phyloP scores from a whole-genome alignment of 2,113 vertebrate species.

The Fregetta grallaria region DNA sequence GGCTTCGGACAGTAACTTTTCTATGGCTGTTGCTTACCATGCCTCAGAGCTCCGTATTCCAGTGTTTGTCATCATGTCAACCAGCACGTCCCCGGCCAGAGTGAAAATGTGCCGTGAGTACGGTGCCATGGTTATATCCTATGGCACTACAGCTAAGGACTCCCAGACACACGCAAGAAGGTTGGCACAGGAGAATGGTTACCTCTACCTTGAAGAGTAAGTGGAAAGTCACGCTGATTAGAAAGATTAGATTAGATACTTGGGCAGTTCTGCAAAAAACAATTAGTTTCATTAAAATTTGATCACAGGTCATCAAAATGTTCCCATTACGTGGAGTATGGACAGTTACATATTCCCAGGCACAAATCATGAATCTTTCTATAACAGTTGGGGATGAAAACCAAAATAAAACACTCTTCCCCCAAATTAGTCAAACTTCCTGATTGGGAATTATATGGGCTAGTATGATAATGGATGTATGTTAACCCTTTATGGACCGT shows the following conservation, averaged over 20 bases:
- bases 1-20: conserved; percentile 86
- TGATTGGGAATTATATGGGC: not conserved
- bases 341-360: not conserved
- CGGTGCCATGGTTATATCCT: conserved; percentile 87
- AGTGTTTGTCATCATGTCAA: conserved; percentile 84
- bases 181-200: conserved; percentile 83
- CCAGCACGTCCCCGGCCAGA: conserved; percentile 70
- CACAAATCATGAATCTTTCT: not conserved
- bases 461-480: not conserved
- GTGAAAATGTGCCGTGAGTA: conserved; percentile 86
- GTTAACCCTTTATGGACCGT: not conserved
- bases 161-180: conserved; percentile 80
- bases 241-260: not conserved
- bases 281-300: not conserved
- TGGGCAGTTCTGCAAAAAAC: not conserved
- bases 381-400: not conserved
- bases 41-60: conserved; percentile 82
- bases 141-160: conserved; percentile 77
- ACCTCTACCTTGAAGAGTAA: conserved; percentile 89
- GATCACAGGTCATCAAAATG: not conserved
- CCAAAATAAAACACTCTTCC: not conserved
- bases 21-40: conserved; percentile 86
- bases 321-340: not conserved
- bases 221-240: conserved; percentile 12
- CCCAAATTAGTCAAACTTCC: not conserved